These are phyloP conservation scores for Drosophila quinaria DNA, from an alignment of 2,888 invertebrate species.

Conservation along the genomic window DNA sequence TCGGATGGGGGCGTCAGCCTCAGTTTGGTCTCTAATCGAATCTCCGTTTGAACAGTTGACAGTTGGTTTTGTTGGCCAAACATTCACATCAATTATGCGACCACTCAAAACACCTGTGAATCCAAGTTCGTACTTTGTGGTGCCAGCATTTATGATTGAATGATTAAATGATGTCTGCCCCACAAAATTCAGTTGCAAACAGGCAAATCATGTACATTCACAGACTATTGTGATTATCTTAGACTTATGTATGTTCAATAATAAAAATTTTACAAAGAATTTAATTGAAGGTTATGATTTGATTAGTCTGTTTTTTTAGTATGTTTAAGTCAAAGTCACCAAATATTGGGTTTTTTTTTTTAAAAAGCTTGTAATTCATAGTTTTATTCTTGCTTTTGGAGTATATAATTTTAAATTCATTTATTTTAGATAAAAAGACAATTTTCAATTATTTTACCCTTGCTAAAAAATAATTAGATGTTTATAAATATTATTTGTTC, in stretches of 20 bases:
- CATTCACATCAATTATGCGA: constrained; percentile 10
- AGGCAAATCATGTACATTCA: not conserved
- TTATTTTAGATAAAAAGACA: too few relatives aligned
- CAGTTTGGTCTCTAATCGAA: constrained; percentile 8
- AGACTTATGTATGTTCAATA: not conserved
- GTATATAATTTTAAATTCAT: too few relatives aligned
- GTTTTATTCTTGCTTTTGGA: too few relatives aligned
- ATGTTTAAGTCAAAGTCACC: too few relatives aligned
- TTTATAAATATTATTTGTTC: too few relatives aligned
- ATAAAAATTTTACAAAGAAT: too few relatives aligned
- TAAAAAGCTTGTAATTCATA: too few relatives aligned
- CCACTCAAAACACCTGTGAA: constrained; percentile 19
- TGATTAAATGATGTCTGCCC: not conserved
- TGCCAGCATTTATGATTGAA: not conserved
- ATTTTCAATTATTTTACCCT: too few relatives aligned
- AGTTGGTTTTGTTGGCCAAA: constrained; percentile 30
- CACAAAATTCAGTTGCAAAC: not conserved
- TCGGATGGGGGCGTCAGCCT: not conserved
- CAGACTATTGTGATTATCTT: not conserved
- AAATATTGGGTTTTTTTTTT: too few relatives aligned
- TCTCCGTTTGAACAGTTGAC: constrained; percentile 28
- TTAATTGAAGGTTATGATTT: not conserved
- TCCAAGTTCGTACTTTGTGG: not conserved
- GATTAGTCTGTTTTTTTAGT: too few relatives aligned
- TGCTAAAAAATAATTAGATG: too few relatives aligned